Percentiles rank a stretch among this genome's conserved stretches.
These are phyloP conservation scores for Diprion similis DNA, from an alignment of 1,140 invertebrate genomes.

Conservation along the genomic window DNA sequence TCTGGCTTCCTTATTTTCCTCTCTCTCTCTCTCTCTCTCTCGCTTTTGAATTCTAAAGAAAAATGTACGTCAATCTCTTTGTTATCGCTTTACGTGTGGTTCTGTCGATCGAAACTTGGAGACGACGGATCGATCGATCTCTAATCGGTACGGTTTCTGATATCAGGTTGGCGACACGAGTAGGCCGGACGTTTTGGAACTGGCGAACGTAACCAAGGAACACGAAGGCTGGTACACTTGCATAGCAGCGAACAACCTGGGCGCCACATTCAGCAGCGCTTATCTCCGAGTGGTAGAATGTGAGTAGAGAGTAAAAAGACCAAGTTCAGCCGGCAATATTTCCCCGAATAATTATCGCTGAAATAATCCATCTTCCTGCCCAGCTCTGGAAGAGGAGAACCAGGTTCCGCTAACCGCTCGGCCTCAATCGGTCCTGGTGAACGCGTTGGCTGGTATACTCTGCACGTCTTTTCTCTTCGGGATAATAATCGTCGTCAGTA, in stretches of 20 bases:
- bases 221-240: slow-evolving; percentile 96
- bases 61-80: too few relatives aligned
- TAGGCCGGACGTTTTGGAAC: slow-evolving; percentile 73
- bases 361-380: slow-evolving; percentile 10
- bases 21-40: background rate
- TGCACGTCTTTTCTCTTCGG: slow-evolving; percentile 69
- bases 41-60: too few relatives aligned
- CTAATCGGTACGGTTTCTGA: too few relatives aligned
- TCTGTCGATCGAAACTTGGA: too few relatives aligned
- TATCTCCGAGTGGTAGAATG: slow-evolving; percentile 85
- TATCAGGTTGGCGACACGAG: slow-evolving; percentile 47
- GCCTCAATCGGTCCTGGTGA: slow-evolving; percentile 65
- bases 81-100: too few relatives aligned
- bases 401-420: slow-evolving; percentile 54
- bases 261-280: slow-evolving; percentile 77
- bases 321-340: slow-evolving; percentile 5
- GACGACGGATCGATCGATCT: too few relatives aligned
- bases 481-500: slow-evolving; percentile 64
- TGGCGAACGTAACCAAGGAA: slow-evolving; percentile 84
- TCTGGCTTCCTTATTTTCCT: background rate
- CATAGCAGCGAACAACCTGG: slow-evolving; percentile 83
- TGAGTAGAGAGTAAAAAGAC: slow-evolving; percentile 60
- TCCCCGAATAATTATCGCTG: slow-evolving; percentile 2
- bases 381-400: slow-evolving; percentile 48
- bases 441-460: slow-evolving; percentile 66